Conservation (phyloP, 2,113 vertebrate species). For the Garra rufa region DNA sequence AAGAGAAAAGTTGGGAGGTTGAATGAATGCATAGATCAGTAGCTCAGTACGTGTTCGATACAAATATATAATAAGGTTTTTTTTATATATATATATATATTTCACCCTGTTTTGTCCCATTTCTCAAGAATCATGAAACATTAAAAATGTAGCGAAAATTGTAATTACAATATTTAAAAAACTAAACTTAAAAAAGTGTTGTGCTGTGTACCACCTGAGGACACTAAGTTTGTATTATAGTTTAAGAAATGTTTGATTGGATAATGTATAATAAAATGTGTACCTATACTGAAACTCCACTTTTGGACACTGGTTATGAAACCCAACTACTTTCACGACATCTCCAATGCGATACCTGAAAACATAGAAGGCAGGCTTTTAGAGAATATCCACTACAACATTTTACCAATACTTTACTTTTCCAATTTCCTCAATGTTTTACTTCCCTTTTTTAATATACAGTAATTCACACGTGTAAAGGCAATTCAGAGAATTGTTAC, state of each 20-base stretch:
- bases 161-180: not conserved
- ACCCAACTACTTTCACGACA: slow-evolving; percentile 81
- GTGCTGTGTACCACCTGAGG: not conserved
- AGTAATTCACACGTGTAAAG: too few relatives aligned
- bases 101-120: too few relatives aligned
- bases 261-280: not conserved
- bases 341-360: slow-evolving; percentile 84
- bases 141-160: not conserved
- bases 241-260: not conserved
- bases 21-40: too few relatives aligned
- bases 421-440: not conserved
- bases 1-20: too few relatives aligned
- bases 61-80: too few relatives aligned
- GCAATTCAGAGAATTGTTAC: too few relatives aligned
- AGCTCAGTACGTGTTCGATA: too few relatives aligned
- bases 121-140: too few relatives aligned
- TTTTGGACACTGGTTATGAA: slow-evolving; percentile 86
- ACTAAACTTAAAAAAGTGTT: not conserved
- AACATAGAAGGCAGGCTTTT: not conserved
- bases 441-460: too few relatives aligned
- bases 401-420: not conserved
- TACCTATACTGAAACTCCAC: slow-evolving; percentile 86
- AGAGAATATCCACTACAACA: not conserved
- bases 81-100: too few relatives aligned
- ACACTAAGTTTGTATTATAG: not conserved